phyloP scores from a whole-genome alignment of 2,888 invertebrate species.

The Anaspis maculata region DNA sequence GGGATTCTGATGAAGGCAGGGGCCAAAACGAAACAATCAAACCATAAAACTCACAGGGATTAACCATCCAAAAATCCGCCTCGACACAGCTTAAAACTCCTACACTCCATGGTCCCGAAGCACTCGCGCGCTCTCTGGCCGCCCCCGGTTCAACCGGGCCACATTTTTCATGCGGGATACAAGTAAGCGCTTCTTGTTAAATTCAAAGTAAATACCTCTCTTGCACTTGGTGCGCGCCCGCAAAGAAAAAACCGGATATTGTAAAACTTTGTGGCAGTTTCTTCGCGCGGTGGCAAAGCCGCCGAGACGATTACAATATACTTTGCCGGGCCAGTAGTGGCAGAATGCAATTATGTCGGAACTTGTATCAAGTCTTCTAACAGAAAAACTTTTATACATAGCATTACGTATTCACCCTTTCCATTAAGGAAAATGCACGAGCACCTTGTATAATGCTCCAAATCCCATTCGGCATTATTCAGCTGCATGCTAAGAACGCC shows the following conservation, averaged over 20 bases:
- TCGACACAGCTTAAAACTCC: slow-evolving; percentile 12
- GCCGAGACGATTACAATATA: slow-evolving; percentile 6
- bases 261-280: slow-evolving; percentile 5
- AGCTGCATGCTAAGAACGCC: no score
- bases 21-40: slow-evolving; percentile 13
- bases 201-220: slow-evolving; percentile 11
- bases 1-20: no score
- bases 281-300: not conserved
- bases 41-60: slow-evolving; percentile 13
- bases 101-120: no score
- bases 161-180: slow-evolving; percentile 10
- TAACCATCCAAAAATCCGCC: slow-evolving; percentile 15
- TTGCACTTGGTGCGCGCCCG: slow-evolving; percentile 1
- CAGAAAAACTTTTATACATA: slow-evolving; percentile 14
- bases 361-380: slow-evolving; percentile 12
- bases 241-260: no score
- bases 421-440: slow-evolving; percentile 9
- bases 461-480: no score
- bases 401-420: slow-evolving; percentile 13
- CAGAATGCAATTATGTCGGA: slow-evolving; percentile 9
- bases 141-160: no score
- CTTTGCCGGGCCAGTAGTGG: slow-evolving; percentile 1
- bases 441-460: no score
- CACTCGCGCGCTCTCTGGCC: no score
- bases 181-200: slow-evolving; percentile 10